Evolutionary conservation across 2,888 invertebrate species (phyloP).

Genomic region (Eupeodes luniger): DNA sequence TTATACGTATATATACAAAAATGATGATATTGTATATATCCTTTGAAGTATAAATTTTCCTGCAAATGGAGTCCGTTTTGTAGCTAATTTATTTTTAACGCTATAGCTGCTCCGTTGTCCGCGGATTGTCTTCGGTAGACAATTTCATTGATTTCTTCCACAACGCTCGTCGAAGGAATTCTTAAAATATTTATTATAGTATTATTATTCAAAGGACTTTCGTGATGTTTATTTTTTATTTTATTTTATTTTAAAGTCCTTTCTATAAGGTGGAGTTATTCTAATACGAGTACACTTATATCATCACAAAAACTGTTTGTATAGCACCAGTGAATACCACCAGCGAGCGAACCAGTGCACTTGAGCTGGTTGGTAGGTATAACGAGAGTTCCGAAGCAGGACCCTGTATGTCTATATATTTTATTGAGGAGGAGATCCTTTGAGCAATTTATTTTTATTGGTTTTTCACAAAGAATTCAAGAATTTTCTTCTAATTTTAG

Average conservation of each 20-base stretch:
- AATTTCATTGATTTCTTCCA: conserved; percentile 38
- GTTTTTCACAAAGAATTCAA: conserved; percentile 33
- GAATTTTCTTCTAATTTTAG: conserved; percentile 36
- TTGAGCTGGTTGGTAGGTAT: conserved; percentile 29
- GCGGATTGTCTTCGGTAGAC: conserved; percentile 43
- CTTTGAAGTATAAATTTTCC: conserved; percentile 55
- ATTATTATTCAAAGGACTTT: conserved; percentile 42
- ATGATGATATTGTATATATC: not conserved
- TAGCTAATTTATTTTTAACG: conserved; percentile 52
- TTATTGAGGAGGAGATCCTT: not conserved
- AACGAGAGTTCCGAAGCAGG: conserved; percentile 42
- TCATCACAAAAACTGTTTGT: conserved; percentile 31
- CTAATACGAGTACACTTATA: conserved; percentile 26
- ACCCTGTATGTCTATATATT: not conserved
- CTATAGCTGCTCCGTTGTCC: not conserved
- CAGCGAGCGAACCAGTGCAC: conserved; percentile 35
- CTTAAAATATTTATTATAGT: conserved; percentile 37
- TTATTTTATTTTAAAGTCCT: conserved; percentile 3
- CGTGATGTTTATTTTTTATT: not conserved
- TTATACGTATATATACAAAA: not conserved
- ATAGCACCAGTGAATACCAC: conserved; percentile 2
- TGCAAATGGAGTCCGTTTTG: conserved; percentile 69
- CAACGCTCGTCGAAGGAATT: conserved; percentile 8
- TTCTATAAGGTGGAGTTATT: conserved; percentile 47
- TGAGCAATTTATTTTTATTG: conserved; percentile 47